Percentiles rank a stretch among this genome's conserved stretches.
These are phyloP conservation scores for Eucera pruinosa DNA, from an alignment of 2,888 invertebrate species.

Conservation along the genomic window DNA sequence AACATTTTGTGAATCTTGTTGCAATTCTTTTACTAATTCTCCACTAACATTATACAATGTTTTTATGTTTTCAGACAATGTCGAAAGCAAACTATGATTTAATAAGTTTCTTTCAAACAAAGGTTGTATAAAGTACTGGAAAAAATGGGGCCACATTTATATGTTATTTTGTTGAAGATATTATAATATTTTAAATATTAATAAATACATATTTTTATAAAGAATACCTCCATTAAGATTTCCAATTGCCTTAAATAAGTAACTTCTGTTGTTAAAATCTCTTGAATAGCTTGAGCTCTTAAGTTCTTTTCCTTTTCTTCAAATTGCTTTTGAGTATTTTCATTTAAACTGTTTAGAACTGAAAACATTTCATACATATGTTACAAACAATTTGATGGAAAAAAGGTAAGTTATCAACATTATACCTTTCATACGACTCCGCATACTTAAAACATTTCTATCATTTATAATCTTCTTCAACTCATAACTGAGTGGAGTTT, in stretches of 20 bases:
- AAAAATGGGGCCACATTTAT: constrained; percentile 14
- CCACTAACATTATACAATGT: constrained; percentile 88
- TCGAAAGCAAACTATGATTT: constrained; percentile 85
- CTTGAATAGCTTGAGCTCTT: constrained; percentile 87
- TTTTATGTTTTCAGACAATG: constrained; percentile 88
- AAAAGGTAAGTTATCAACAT: constrained; percentile 7
- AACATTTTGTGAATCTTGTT: constrained; percentile 86
- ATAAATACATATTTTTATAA: constrained; percentile 13
- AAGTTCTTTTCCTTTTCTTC: constrained; percentile 80
- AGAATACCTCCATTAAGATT: constrained; percentile 86
- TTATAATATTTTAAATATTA: constrained; percentile 23
- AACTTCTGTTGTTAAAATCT: constrained; percentile 89
- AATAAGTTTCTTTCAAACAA: constrained; percentile 85
- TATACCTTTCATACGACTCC: constrained; percentile 87
- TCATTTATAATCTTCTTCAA: constrained; percentile 87
- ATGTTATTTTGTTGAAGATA: background rate
- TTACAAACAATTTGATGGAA: constrained; percentile 2
- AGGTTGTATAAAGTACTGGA: constrained; percentile 87
- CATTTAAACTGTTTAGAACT: constrained; percentile 87
- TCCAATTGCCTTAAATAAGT: constrained; percentile 89
- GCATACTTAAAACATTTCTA: constrained; percentile 87
- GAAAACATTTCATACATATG: constrained; percentile 60
- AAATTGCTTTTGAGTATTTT: constrained; percentile 77
- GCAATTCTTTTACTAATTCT: constrained; percentile 87
- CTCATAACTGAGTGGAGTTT: constrained; percentile 86